phyloP scores from a whole-genome alignment of 2,113 vertebrate species.

The Callorhinus ursinus region DNA sequence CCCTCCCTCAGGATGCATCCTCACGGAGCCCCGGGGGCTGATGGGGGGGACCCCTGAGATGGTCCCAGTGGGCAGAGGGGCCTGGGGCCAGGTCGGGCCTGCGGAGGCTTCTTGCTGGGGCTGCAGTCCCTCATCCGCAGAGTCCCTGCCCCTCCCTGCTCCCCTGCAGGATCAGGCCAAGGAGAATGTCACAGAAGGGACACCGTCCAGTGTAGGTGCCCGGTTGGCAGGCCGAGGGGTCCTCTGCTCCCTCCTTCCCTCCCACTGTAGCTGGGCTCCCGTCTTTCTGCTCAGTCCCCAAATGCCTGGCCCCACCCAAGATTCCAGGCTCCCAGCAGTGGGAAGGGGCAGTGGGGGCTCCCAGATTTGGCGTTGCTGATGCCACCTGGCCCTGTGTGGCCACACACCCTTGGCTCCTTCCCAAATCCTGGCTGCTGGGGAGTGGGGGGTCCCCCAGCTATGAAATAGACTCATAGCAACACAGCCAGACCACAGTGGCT shows the following conservation, averaged over 20 bases:
- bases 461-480: neutral
- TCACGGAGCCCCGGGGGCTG: neutral
- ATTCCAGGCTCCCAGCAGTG: neutral
- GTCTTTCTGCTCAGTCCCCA: neutral
- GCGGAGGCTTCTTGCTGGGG: no score
- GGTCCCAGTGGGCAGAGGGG: no score
- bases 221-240: rapidly evolving
- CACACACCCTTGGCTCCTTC: neutral
- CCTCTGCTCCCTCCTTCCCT: neutral
- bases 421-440: neutral
- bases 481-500: neutral
- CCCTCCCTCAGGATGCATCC: rapidly evolving
- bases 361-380: neutral
- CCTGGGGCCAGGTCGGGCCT: neutral
- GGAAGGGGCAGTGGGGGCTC: neutral
- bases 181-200: neutral
- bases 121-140: neutral
- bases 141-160: neutral
- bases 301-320: neutral
- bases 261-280: rapidly evolving
- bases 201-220: neutral
- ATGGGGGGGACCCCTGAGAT: neutral
- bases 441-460: neutral
- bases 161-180: neutral
- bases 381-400: neutral